phyloP scores from a whole-genome alignment of 2,888 invertebrate species.

The Orthonevra nobilis region DNA sequence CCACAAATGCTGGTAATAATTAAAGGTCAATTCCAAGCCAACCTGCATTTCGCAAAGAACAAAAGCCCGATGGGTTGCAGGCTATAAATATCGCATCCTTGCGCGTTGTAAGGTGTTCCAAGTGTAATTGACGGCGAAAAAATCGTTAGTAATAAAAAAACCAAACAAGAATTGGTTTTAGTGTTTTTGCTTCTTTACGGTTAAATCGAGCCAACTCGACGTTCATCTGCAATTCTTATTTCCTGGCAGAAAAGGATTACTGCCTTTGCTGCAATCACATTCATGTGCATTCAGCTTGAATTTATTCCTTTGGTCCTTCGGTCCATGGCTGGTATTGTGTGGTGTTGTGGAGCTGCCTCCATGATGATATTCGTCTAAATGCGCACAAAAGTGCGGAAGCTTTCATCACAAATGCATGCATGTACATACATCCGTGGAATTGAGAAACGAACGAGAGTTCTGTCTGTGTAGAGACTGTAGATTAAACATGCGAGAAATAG shows the following conservation, averaged over 20 bases:
- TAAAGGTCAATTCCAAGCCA: slow-evolving; percentile 52
- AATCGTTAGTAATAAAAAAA: slow-evolving; percentile 27
- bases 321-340: no score
- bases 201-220: slow-evolving; percentile 19
- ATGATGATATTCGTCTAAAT: slow-evolving; percentile 51
- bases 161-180: slow-evolving; percentile 11
- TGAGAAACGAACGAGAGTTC: slow-evolving; percentile 34
- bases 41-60: slow-evolving; percentile 37
- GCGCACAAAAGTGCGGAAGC: slow-evolving; percentile 63
- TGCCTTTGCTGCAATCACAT: slow-evolving; percentile 61
- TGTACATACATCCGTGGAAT: slow-evolving; percentile 29
- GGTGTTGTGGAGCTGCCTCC: slow-evolving; percentile 21
- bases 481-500: slow-evolving; percentile 67
- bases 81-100: slow-evolving; percentile 54
- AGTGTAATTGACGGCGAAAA: slow-evolving; percentile 60
- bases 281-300: slow-evolving; percentile 64
- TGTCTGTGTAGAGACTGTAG: slow-evolving; percentile 47
- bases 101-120: slow-evolving; percentile 57
- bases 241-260: slow-evolving; percentile 62
- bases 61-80: slow-evolving; percentile 3
- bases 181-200: slow-evolving; percentile 4
- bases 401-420: slow-evolving; percentile 63
- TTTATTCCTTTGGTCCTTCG: slow-evolving; percentile 60
- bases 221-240: slow-evolving; percentile 64
- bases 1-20: slow-evolving; percentile 48